Percentiles rank a stretch among this genome's conserved stretches.
phyloP scores from a whole-genome alignment of 2,113 vertebrate genomes.

The human region DNA sequence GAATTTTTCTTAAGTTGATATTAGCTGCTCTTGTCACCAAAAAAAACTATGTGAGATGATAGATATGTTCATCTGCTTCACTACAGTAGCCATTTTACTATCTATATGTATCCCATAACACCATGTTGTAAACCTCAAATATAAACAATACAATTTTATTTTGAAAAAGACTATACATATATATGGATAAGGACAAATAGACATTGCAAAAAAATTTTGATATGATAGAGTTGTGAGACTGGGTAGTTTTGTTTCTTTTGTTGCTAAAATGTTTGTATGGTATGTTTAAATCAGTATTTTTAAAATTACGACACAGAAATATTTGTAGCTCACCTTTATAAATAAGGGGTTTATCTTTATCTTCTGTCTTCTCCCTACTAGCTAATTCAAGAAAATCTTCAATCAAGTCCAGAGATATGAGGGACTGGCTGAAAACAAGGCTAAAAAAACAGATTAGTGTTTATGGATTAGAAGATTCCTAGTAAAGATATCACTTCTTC shows the following conservation, averaged over 20 bases:
- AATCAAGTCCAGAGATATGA: conserved; percentile 98
- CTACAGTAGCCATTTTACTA: not conserved
- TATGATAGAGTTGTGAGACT: not conserved
- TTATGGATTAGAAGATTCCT: conserved; percentile 32
- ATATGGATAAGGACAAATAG: conserved; percentile 2
- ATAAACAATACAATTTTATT: not conserved
- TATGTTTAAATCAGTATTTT: conserved; percentile 13
- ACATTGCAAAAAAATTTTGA: not conserved
- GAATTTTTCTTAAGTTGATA: not conserved
- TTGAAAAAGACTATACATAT: not conserved
- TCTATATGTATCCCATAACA: not conserved
- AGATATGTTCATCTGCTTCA: not conserved
- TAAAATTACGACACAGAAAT: conserved; percentile 16
- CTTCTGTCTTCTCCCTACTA: conserved; percentile 87
- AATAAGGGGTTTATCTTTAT: conserved; percentile 89
- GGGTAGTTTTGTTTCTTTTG: not conserved
- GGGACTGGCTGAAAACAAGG: conserved; percentile 98
- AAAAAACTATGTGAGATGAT: not conserved
- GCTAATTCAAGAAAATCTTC: conserved; percentile 98
- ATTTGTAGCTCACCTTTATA: conserved; percentile 92
- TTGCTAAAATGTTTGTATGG: not conserved
- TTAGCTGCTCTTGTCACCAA: not conserved
- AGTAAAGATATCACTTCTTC: conserved; percentile 7
- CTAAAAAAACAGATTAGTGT: conserved; percentile 81
- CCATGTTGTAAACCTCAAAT: not conserved